Conservation (phyloP, 2,888 invertebrate species). For the Saturnia japonica region DNA sequence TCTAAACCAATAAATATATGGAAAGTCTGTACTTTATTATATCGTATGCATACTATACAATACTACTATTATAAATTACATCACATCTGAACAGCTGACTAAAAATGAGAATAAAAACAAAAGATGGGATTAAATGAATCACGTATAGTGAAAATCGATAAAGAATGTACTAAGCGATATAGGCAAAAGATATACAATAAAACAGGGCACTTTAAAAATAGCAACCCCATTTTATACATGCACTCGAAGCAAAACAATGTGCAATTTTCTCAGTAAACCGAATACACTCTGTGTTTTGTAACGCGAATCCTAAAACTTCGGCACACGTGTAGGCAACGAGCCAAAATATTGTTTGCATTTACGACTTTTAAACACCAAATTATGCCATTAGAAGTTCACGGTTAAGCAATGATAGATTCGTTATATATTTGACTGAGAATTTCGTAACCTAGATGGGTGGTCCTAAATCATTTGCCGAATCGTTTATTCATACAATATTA, state of each 20-base stretch:
- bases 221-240: constrained; percentile 1
- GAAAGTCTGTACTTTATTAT: too few species aligned
- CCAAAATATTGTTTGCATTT: constrained; percentile 51
- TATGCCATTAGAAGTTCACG: constrained; percentile 37
- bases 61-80: too few species aligned
- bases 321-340: constrained; percentile 55
- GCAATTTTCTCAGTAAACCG: constrained; percentile 39
- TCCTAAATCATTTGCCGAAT: background rate
- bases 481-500: background rate
- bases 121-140: too few species aligned
- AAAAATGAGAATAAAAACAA: too few species aligned
- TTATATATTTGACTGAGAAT: constrained; percentile 10
- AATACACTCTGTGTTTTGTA: constrained; percentile 55
- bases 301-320: constrained; percentile 44
- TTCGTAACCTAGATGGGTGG: background rate
- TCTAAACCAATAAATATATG: too few species aligned
- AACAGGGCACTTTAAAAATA: background rate
- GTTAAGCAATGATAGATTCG: constrained; percentile 29
- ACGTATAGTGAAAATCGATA: too few species aligned
- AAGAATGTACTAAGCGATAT: too few species aligned
- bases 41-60: too few species aligned
- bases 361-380: constrained; percentile 34
- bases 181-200: background rate
- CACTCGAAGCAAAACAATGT: constrained; percentile 41
- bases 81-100: too few species aligned